A percentile compares a stretch with the other conserved stretches of the same genome.
phyloP scores from a whole-genome alignment of 2,888 invertebrate genomes.

The Polia nebulosa region DNA sequence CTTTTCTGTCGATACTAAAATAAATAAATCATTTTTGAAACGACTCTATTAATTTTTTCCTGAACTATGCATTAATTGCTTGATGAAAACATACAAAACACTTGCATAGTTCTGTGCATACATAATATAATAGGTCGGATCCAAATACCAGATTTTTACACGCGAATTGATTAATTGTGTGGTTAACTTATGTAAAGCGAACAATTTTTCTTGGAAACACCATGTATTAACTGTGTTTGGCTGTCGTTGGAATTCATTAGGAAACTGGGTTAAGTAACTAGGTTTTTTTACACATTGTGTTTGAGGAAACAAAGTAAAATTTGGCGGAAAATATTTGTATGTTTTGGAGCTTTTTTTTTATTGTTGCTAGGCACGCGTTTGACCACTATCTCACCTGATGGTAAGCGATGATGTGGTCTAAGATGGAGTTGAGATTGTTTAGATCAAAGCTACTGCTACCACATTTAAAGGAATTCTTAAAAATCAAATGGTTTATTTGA shows the following conservation, averaged over 20 bases:
- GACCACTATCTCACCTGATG: no score
- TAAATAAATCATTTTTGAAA: constrained; percentile 41
- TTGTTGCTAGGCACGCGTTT: no score
- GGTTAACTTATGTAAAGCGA: constrained; percentile 27
- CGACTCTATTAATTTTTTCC: constrained; percentile 40
- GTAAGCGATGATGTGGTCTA: no score
- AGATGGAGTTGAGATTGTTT: no score
- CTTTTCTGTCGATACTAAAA: no score
- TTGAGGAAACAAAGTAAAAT: background rate
- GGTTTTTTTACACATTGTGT: background rate
- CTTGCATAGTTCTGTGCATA: constrained; percentile 33
- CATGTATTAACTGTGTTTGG: constrained; percentile 2
- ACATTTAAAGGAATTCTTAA: no score
- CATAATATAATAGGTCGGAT: constrained; percentile 49
- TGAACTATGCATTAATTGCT: constrained; percentile 51
- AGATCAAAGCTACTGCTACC: no score
- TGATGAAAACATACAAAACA: constrained; percentile 53
- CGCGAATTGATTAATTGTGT: constrained; percentile 47
- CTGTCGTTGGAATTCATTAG: constrained; percentile 7
- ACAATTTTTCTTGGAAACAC: constrained; percentile 38
- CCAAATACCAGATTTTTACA: constrained; percentile 42
- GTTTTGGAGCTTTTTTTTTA: background rate
- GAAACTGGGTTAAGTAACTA: constrained; percentile 23
- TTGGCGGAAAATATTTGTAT: background rate
- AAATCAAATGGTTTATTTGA: no score